phyloP scores from a whole-genome alignment of 2,113 vertebrate species.

The Cnemophilus loriae region DNA sequence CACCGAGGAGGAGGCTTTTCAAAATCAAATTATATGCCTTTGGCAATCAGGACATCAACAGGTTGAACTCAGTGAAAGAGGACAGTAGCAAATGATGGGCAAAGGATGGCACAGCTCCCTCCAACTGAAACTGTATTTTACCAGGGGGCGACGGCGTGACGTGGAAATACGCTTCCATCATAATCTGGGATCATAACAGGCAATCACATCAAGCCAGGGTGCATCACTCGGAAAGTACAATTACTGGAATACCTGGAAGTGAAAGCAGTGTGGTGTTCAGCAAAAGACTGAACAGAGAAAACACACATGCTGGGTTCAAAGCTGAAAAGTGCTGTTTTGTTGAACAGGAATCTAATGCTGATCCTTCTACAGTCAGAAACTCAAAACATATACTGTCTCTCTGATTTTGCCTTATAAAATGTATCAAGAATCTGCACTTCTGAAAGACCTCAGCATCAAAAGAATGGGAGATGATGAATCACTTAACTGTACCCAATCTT shows the following conservation, averaged over 20 bases:
- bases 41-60: slow-evolving; percentile 4
- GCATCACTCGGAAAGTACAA: background rate
- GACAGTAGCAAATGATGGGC: background rate
- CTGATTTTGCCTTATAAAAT: background rate
- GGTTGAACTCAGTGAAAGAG: background rate
- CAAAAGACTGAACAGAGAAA: background rate
- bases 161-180: background rate
- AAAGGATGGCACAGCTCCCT: background rate
- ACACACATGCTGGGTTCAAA: background rate
- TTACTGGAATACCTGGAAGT: background rate
- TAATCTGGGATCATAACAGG: background rate
- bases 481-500: background rate
- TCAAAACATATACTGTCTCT: background rate
- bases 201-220: background rate
- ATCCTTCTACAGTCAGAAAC: background rate
- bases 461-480: background rate
- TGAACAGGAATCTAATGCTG: background rate
- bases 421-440: background rate
- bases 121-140: background rate
- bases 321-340: background rate
- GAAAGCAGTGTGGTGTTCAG: background rate
- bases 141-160: background rate
- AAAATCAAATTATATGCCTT: slow-evolving; percentile 6
- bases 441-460: background rate
- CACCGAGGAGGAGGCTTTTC: background rate